Conservation (phyloP, 23 tunicate species). For the Ciona savignyi region DNA sequence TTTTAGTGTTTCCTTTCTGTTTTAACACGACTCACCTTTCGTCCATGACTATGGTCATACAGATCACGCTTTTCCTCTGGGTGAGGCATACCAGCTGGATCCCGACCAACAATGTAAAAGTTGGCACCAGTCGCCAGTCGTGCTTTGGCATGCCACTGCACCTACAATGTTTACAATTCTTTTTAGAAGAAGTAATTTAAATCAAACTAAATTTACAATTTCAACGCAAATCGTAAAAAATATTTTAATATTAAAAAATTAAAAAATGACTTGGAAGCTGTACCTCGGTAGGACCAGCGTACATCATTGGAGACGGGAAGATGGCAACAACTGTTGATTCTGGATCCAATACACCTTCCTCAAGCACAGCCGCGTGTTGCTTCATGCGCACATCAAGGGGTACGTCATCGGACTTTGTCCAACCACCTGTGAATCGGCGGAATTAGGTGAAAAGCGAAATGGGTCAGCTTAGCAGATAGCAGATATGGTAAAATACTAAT, state of each 20-base stretch:
- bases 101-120: slow-evolving; percentile 99
- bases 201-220: too few species aligned
- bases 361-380: slow-evolving; percentile 95
- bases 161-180: too few species aligned
- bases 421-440: too few species aligned
- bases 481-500: too few species aligned
- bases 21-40: slow-evolving; percentile 54
- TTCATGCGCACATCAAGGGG: slow-evolving; percentile 87
- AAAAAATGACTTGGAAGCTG: too few species aligned
- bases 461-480: too few species aligned
- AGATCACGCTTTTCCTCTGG: slow-evolving; percentile 91
- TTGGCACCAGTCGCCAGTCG: slow-evolving; percentile 96
- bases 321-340: slow-evolving; percentile 96
- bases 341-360: slow-evolving; percentile 91
- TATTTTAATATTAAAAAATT: too few species aligned
- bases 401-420: slow-evolving; percentile 99
- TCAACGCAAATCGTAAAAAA: too few species aligned
- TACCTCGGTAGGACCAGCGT: slow-evolving; percentile 99
- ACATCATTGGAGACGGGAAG: slow-evolving; percentile 98
- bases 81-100: slow-evolving; percentile 99
- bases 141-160: slow-evolving; percentile 99
- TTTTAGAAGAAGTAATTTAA: too few species aligned
- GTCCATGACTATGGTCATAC: slow-evolving; percentile 90
- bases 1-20: too few species aligned
- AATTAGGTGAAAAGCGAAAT: too few species aligned